Base-by-base conservation (phyloP, 2,113 vertebrate genomes). In the Xyliphius kryptos region DNA sequence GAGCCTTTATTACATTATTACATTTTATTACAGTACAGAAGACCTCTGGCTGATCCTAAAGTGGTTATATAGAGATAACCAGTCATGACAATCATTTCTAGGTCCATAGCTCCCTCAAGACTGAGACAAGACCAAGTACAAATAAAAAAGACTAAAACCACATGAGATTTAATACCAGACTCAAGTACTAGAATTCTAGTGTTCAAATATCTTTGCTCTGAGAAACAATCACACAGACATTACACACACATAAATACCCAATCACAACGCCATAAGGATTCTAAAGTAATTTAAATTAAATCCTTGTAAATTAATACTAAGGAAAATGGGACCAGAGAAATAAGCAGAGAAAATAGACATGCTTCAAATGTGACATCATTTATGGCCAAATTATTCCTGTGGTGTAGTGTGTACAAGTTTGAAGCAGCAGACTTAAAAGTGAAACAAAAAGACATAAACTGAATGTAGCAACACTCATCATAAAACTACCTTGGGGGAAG, bases 341-440 rank as follows among this genome's bases (percentile, higher is more conserved):
- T 66, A n/a, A n/a, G n/a, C 53, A 41, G 61, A 38, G 10, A 54
- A 62, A 63, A 57, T 43, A 44, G 41, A 69, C 58, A 64, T 50
- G 38, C 66, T 21, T 20, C 52, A 66, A 66, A 61, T 53, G 43
- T 66, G 62, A 49, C 56, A 58, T 61, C 56, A 65, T 66, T 66
- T 51, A 57, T 73, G 66, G 57, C 26, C 41, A 19, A 38, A 51
- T 50, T 51, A 68, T 56, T 37, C 50, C 38, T 49, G 49, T 43
- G 49, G 37, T 60, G 47, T 41, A 16, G 40, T 14, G 40, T 51
- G 20, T 22, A 38, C 32, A 10, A 8, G 10, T 65, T 68, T 48
- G 47, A 41, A 44, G 57, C 57, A 16, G 43, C 52, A 47, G 48
- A 55, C 46, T 66, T 66, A 44, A 55, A 51, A 66, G 60, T 8